Conservation (phyloP, 2,888 invertebrate genomes). For the Oxystoma pomonae region DNA sequence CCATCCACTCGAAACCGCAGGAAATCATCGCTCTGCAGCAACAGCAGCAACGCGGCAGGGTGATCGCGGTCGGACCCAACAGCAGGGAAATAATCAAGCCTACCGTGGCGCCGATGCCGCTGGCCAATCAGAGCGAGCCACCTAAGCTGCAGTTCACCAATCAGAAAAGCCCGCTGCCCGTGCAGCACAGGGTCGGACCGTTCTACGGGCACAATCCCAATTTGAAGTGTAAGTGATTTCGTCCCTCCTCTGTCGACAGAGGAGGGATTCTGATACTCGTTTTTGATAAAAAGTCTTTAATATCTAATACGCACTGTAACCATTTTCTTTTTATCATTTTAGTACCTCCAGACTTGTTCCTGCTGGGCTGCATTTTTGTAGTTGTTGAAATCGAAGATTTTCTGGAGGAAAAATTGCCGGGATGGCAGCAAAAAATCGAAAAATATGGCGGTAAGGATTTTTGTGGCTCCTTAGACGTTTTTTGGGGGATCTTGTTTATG, state of each 20-base stretch:
- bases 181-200: slow-evolving; percentile 56
- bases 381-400: slow-evolving; percentile 45
- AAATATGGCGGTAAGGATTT: slow-evolving; percentile 40
- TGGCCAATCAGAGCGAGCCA: slow-evolving; percentile 42
- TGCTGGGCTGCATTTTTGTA: slow-evolving; percentile 91
- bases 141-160: slow-evolving; percentile 49
- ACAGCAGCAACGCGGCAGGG: slow-evolving; percentile 28
- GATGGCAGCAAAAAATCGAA: slow-evolving; percentile 45
- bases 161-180: slow-evolving; percentile 46
- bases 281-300: not conserved
- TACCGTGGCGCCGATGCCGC: slow-evolving; percentile 46
- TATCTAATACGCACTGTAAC: slow-evolving; percentile 4
- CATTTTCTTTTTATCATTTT: slow-evolving; percentile 19
- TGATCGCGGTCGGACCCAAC: slow-evolving; percentile 46
- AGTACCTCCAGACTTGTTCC: slow-evolving; percentile 81
- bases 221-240: slow-evolving; percentile 58
- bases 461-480: not conserved
- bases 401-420: slow-evolving; percentile 40
- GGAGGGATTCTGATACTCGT: not conserved
- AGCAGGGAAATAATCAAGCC: slow-evolving; percentile 46
- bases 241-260: too few species aligned
- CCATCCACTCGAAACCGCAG: slow-evolving; percentile 52
- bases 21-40: slow-evolving; percentile 55
- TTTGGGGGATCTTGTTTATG: too few species aligned
- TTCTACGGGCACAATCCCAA: slow-evolving; percentile 94